Conservation (phyloP, 2,113 vertebrate species). For the Antechinus stuartii region DNA sequence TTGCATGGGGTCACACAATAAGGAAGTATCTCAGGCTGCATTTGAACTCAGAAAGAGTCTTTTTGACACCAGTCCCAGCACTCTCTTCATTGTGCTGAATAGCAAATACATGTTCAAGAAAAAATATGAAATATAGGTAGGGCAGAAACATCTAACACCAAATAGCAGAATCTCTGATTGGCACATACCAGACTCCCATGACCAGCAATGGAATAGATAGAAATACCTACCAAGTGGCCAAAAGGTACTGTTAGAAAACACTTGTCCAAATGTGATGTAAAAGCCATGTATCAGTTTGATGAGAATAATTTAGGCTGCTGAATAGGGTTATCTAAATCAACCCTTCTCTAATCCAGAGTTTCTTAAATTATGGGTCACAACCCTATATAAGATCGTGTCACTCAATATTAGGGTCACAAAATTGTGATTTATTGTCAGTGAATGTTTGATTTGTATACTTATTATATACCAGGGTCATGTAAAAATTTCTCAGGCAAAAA, state of each 20-base stretch:
- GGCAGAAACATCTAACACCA: neutral
- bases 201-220: slow-evolving; percentile 26
- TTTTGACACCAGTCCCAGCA: neutral
- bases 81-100: neutral
- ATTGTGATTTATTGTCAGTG: too few relatives aligned
- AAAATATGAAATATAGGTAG: neutral
- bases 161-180: neutral
- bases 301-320: neutral
- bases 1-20: neutral
- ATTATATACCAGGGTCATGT: too few relatives aligned
- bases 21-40: too few relatives aligned
- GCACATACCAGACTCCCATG: neutral
- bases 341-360: neutral
- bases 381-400: too few relatives aligned
- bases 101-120: neutral
- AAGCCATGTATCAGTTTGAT: neutral
- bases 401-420: too few relatives aligned
- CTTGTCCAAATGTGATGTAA: slow-evolving; percentile 5
- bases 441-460: too few relatives aligned
- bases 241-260: slow-evolving; percentile 8
- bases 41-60: neutral
- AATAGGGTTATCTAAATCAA: neutral
- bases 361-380: too few relatives aligned
- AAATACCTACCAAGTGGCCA: slow-evolving; percentile 20
- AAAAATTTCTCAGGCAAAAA: too few relatives aligned